Conservation (phyloP, 2,888 invertebrate genomes). For the Malachius bipustulatus region DNA sequence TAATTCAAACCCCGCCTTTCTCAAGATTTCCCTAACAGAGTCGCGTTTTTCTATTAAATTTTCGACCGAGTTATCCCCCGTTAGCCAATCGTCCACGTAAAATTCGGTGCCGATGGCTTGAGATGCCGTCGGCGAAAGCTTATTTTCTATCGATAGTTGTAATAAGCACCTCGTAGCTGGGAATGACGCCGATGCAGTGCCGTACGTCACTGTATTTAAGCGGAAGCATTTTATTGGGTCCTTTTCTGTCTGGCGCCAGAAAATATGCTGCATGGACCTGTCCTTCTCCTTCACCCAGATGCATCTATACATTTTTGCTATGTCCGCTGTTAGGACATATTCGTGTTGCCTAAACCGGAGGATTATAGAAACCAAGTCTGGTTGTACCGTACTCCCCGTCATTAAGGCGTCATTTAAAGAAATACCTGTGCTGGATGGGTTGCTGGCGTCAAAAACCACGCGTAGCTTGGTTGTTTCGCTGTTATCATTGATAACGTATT, state of each 20-base stretch:
- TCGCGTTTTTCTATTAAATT: not conserved
- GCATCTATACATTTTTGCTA: not conserved
- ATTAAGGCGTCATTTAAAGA: too few species aligned
- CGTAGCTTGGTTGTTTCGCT: too few species aligned
- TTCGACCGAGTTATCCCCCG: conserved; percentile 2
- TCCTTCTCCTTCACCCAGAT: not conserved
- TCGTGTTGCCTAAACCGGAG: too few species aligned
- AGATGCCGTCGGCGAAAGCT: not conserved
- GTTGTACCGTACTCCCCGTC: too few species aligned
- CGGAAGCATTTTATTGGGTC: not conserved
- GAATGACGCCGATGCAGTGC: not conserved
- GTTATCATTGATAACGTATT: too few species aligned
- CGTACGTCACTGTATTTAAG: conserved; percentile 3
- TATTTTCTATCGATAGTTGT: not conserved
- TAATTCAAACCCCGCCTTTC: not conserved
- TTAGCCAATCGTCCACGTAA: conserved; percentile 4
- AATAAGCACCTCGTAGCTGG: not conserved
- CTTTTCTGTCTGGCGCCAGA: not conserved
- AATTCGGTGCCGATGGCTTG: not conserved
- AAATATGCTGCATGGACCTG: not conserved
- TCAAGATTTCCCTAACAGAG: not conserved
- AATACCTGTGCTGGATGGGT: too few species aligned
- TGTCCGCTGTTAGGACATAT: too few species aligned
- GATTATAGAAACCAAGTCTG: too few species aligned
- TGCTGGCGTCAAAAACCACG: too few species aligned